phyloP scores from a whole-genome alignment of 2,113 vertebrate species.

The Gymnobelideus leadbeateri region DNA sequence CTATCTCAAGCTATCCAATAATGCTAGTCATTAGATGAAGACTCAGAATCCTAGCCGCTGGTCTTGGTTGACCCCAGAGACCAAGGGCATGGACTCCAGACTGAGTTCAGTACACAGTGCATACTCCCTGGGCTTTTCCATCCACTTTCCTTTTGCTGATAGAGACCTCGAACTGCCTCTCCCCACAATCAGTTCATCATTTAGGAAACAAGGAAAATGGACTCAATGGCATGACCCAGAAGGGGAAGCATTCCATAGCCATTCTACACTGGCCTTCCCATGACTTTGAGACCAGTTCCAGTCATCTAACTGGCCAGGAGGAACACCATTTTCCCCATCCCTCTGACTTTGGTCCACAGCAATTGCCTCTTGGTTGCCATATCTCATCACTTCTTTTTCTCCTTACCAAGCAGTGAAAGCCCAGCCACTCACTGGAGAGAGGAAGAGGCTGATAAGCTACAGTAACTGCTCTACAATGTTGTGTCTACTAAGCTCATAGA shows the following conservation, averaged over 20 bases:
- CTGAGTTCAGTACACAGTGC: neutral
- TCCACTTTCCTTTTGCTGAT: neutral
- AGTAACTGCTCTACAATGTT: neutral
- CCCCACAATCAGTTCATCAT: neutral
- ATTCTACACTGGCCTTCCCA: neutral
- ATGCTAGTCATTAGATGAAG: neutral
- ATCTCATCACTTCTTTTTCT: neutral
- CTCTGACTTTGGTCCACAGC: neutral
- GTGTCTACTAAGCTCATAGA: neutral
- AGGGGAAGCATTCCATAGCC: neutral
- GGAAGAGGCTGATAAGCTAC: neutral
- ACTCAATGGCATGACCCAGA: neutral
- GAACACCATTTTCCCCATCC: neutral
- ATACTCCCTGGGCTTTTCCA: neutral
- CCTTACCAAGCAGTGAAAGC: neutral
- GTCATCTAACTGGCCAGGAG: neutral
- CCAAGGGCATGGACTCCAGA: neutral
- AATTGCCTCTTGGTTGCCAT: neutral
- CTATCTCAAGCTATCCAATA: neutral
- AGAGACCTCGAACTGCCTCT: neutral
- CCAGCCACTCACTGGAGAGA: neutral
- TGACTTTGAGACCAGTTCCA: neutral
- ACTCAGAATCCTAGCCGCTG: neutral
- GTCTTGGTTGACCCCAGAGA: neutral
- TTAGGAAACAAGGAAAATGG: neutral